These are phyloP conservation scores for Yponomeuta evonymella DNA, from an alignment of 2,888 invertebrate species.

Conservation along the genomic window DNA sequence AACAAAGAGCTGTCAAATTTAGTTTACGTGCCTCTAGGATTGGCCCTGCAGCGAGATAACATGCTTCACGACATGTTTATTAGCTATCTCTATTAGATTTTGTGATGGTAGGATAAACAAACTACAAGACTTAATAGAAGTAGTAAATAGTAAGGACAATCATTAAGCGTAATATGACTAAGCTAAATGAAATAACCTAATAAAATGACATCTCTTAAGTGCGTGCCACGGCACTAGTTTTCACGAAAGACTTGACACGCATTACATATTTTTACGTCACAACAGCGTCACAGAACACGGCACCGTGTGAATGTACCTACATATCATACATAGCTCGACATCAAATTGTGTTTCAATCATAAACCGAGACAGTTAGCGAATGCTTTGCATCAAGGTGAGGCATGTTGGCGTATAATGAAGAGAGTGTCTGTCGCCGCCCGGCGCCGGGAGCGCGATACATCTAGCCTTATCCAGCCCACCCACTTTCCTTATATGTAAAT, in stretches of 20 bases:
- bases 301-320: neutral
- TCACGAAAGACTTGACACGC: neutral
- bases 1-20: constrained; percentile 1
- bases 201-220: neutral
- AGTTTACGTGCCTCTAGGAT: neutral
- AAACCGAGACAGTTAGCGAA: neutral
- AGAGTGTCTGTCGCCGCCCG: neutral
- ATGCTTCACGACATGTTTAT: no score
- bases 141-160: no score
- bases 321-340: neutral
- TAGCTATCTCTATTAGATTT: no score
- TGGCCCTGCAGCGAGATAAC: neutral
- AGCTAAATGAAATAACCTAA: neutral
- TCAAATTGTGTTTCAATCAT: neutral
- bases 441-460: neutral
- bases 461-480: neutral
- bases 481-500: neutral
- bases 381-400: neutral
- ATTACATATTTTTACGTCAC: neutral
- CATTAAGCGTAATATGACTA: no score
- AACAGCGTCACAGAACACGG: neutral
- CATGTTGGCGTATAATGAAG: neutral
- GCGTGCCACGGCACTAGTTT: neutral
- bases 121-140: no score
- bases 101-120: no score